Conservation (phyloP, 2,797 vertebrate genomes). For the Morelia viridis region DNA sequence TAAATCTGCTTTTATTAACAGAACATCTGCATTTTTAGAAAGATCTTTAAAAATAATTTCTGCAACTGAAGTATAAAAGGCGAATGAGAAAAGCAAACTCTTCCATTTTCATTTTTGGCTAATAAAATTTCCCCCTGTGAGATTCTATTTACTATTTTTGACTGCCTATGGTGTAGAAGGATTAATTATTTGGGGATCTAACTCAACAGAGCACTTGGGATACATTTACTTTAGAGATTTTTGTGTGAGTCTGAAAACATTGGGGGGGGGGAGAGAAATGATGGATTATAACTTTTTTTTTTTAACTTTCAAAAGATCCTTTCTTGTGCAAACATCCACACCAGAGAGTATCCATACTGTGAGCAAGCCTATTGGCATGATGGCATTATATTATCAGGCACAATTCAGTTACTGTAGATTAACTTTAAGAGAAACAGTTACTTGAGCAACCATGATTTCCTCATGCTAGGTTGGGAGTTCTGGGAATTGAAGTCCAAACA, state of each 20-base stretch:
- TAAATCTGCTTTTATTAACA: background rate
- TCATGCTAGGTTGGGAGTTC: background rate
- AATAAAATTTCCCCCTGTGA: constrained; percentile 15
- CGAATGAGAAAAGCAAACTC: background rate
- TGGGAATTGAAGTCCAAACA: too few relatives aligned
- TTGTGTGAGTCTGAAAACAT: constrained; percentile 8
- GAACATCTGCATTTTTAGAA: background rate
- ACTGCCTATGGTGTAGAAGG: constrained; percentile 30
- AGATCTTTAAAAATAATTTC: constrained; percentile 36
- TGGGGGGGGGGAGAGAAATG: too few relatives aligned
- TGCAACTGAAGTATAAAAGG: background rate
- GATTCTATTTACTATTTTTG: constrained; percentile 21
- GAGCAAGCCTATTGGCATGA: background rate
- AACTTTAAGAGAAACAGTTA: background rate
- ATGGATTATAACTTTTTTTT: background rate
- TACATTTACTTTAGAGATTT: background rate
- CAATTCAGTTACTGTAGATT: background rate
- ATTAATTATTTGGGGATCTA: constrained; percentile 46
- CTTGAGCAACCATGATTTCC: background rate
- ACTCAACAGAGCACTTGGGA: constrained; percentile 30
- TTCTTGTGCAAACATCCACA: background rate
- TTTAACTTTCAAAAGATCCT: background rate
- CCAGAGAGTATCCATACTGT: background rate
- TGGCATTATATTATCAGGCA: background rate
- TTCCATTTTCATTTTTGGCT: constrained; percentile 47